Evolutionary conservation across 2,113 vertebrate genomes (phyloP).

Genomic region (Brachypodius melanocephalos): DNA sequence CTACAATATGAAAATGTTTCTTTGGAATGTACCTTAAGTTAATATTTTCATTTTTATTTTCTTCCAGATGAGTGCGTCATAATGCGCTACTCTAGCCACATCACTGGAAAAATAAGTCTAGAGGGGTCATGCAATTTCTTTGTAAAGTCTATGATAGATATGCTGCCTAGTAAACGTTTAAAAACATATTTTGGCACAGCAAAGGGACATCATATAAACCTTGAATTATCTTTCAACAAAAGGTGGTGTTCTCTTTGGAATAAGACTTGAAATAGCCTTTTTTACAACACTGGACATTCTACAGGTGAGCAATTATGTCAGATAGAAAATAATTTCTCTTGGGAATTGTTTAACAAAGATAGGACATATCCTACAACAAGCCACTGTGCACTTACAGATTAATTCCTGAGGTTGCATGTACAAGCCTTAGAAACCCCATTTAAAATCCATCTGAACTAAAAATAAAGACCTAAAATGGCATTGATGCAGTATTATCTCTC

Average conservation of each 20-base stretch:
- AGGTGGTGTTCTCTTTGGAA: not conserved
- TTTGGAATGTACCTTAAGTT: not conserved
- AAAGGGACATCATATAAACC: not conserved
- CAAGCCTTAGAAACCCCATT: not conserved
- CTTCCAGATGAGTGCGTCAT: not conserved
- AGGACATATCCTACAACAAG: not conserved
- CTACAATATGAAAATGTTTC: not conserved
- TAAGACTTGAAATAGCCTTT: not conserved
- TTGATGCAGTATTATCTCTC: not conserved
- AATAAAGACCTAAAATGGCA: not conserved
- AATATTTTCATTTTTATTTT: not conserved
- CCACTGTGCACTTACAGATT: fast-evolving
- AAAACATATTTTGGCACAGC: not conserved
- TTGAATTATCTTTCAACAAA: not conserved
- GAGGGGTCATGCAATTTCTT: not conserved
- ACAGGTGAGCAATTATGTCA: not conserved
- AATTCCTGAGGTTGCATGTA: not conserved
- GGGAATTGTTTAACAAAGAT: not conserved
- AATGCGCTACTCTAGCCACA: not conserved
- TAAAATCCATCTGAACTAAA: not conserved
- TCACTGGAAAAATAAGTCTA: not conserved
- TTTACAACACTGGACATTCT: not conserved
- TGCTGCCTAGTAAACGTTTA: not conserved
- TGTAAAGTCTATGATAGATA: not conserved
- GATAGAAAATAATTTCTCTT: not conserved